Evolutionary conservation across 2,888 invertebrate genomes (phyloP).

Genomic region (Hermaeophaga mercurialis): DNA sequence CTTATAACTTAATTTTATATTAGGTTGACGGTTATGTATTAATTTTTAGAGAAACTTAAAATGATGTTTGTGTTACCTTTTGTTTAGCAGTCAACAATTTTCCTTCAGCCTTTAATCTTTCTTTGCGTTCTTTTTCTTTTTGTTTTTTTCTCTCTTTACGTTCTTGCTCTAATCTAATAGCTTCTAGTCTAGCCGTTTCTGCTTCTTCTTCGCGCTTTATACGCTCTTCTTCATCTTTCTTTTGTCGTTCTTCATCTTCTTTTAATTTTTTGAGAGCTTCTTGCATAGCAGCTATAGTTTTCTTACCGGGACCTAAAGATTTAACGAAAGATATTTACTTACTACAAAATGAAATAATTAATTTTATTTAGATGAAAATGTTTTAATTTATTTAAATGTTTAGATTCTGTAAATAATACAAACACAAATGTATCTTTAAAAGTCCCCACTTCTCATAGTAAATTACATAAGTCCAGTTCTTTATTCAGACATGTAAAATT

Average conservation of each 20-base stretch:
- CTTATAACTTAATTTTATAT: no score
- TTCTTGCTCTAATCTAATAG: conserved; percentile 79
- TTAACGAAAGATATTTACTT: no score
- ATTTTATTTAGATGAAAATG: no score
- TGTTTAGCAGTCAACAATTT: conserved; percentile 93
- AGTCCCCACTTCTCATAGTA: no score
- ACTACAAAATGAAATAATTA: no score
- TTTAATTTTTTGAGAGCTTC: conserved; percentile 86
- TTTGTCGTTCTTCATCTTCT: conserved; percentile 83
- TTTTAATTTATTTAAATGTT: no score
- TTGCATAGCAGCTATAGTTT: conserved; percentile 89
- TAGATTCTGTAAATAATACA: no score
- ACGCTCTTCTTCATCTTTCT: conserved; percentile 81
- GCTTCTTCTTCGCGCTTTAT: conserved; percentile 83
- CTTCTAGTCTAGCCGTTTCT: conserved; percentile 75
- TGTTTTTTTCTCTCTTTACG: conserved; percentile 77
- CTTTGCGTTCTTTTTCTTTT: conserved; percentile 82
- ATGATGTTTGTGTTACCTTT: conserved; percentile 57
- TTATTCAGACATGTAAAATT: no score
- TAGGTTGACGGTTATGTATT: no score
- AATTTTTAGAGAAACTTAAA: not conserved
- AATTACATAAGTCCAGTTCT: no score
- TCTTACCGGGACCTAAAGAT: conserved; percentile 75
- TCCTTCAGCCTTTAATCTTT: conserved; percentile 94
- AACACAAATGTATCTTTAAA: no score